A percentile compares a stretch with the other conserved stretches of the same genome.
phyloP scores from a whole-genome alignment of 2,113 vertebrate genomes.

The Salvelinus fontinalis region DNA sequence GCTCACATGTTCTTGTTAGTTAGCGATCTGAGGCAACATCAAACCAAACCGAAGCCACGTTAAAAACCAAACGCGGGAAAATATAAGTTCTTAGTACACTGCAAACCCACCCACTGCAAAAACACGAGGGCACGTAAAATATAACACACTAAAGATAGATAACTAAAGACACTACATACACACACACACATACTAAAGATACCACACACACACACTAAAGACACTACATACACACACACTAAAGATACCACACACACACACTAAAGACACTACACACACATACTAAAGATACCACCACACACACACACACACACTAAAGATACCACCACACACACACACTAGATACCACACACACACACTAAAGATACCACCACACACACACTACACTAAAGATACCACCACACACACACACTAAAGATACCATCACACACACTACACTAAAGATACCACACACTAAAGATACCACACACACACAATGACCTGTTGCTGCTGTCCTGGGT shows the following conservation, averaged over 20 bases:
- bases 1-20: background rate
- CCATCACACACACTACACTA: background rate
- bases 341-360: background rate
- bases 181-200: background rate
- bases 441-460: background rate
- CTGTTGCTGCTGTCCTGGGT: slow-evolving; percentile 41
- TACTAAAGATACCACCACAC: too few species aligned
- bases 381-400: background rate
- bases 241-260: background rate
- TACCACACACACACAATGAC: slow-evolving; percentile 1
- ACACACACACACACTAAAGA: too few species aligned
- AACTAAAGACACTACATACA: background rate
- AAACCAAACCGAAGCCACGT: background rate
- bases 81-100: background rate
- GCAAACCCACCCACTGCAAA: too few species aligned
- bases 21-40: background rate
- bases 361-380: background rate
- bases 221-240: background rate
- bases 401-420: background rate
- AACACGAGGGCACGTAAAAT: background rate
- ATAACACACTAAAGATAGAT: background rate
- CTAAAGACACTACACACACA: too few species aligned
- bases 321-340: background rate
- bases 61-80: background rate
- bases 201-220: background rate